Percentiles rank a stretch among this genome's conserved stretches.
phyloP scores from a whole-genome alignment of 2,888 invertebrate species.

The Dysmachus trigonus region DNA sequence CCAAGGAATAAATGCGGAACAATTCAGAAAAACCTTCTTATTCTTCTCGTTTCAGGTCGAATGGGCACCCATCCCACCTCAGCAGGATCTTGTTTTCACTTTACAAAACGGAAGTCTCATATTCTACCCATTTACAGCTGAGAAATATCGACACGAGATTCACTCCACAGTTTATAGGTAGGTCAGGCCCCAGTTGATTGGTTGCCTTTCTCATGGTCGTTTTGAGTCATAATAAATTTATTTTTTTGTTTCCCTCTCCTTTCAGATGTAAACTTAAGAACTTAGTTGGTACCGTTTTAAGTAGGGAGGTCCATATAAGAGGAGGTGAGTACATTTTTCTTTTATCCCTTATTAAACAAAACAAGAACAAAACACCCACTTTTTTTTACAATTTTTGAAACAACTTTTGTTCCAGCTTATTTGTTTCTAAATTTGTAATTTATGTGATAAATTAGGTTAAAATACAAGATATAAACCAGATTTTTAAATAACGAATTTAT shows the following conservation, averaged over 20 bases:
- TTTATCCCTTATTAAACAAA: neutral
- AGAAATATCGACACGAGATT: constrained; percentile 82
- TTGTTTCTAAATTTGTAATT: no score
- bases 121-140: constrained; percentile 84
- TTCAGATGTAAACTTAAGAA: constrained; percentile 71
- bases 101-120: constrained; percentile 86
- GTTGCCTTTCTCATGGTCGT: neutral
- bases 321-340: constrained; percentile 75
- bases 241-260: neutral
- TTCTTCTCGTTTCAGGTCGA: constrained; percentile 68
- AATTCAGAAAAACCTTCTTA: neutral
- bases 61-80: constrained; percentile 76
- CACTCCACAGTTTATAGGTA: constrained; percentile 85
- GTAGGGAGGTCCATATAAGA: constrained; percentile 86
- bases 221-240: neutral
- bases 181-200: constrained; percentile 8
- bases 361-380: no score
- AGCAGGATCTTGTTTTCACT: constrained; percentile 77
- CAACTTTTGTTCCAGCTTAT: no score
- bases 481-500: no score
- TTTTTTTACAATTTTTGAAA: no score
- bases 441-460: no score
- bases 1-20: neutral
- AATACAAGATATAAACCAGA: no score
- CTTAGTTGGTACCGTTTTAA: constrained; percentile 79